Conservation (phyloP, 2,888 invertebrate genomes). For the Trichogramma dendrolimi region DNA sequence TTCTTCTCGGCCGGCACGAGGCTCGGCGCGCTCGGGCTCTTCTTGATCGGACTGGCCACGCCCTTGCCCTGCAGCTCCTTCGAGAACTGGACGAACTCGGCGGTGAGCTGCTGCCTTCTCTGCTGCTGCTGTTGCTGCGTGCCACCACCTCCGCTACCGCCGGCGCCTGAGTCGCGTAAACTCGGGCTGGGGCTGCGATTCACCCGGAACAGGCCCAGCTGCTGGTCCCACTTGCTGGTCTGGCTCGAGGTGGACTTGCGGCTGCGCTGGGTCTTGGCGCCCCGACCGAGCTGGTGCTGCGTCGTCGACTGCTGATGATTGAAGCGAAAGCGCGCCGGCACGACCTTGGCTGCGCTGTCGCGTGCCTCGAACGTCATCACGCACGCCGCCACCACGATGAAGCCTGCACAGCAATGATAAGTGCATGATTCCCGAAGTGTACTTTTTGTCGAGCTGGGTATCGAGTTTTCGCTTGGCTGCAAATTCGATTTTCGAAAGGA, state of each 20-base stretch:
- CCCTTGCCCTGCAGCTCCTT: conserved; percentile 44
- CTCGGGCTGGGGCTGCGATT: conserved; percentile 55
- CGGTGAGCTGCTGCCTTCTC: conserved; percentile 42
- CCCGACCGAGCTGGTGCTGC: conserved; percentile 37
- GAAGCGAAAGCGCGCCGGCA: conserved; percentile 66
- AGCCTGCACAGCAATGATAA: conserved; percentile 58
- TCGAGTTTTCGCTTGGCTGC: background rate
- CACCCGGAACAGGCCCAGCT: conserved; percentile 63
- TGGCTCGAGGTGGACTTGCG: conserved; percentile 54
- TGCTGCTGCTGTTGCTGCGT: background rate
- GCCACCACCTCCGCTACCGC: no score
- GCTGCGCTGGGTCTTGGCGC: conserved; percentile 46
- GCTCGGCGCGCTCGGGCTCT: conserved; percentile 62
- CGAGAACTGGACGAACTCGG: conserved; percentile 50
- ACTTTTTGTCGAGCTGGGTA: background rate
- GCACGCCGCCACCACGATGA: conserved; percentile 93
- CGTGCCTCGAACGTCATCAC: conserved; percentile 98
- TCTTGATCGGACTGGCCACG: conserved; percentile 45
- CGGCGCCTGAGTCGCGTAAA: conserved; percentile 42
- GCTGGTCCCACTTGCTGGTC: conserved; percentile 62
- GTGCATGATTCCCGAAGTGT: background rate
- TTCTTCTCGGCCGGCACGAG: conserved; percentile 49
- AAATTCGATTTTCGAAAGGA: background rate
- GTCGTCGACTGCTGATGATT: conserved; percentile 32
- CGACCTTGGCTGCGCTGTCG: conserved; percentile 89